Evolutionary conservation across 2,888 invertebrate genomes (phyloP).

Genomic region (Watsonalla binaria): DNA sequence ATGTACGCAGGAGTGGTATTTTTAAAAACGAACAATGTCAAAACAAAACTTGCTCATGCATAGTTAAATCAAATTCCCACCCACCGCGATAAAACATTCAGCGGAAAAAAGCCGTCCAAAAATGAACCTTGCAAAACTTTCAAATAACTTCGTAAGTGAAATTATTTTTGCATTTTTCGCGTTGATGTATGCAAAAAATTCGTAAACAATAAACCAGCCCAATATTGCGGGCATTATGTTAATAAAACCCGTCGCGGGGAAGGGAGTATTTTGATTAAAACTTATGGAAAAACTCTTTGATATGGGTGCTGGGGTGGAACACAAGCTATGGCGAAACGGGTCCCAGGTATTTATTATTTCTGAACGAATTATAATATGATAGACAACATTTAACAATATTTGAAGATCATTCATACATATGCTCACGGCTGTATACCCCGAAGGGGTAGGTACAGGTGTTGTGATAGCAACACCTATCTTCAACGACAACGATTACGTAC

Average conservation of each 20-base stretch:
- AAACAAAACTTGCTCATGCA: constrained; percentile 3
- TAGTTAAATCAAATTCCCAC: constrained; percentile 2
- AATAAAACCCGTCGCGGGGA: constrained; percentile 34
- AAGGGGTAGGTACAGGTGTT: too few relatives aligned
- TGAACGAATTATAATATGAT: too few relatives aligned
- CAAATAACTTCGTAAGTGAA: constrained; percentile 5
- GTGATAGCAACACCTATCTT: too few relatives aligned
- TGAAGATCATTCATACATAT: too few relatives aligned
- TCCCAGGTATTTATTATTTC: constrained; percentile 7
- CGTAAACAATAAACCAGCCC: constrained; percentile 8
- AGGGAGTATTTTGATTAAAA: constrained; percentile 56
- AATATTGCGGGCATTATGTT: constrained; percentile 32
- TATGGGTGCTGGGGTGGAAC: constrained; percentile 10
- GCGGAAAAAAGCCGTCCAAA: neutral
- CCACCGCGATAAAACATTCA: constrained; percentile 1
- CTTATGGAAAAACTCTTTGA: constrained; percentile 45
- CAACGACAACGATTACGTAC: too few relatives aligned
- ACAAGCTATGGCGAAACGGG: constrained; percentile 13
- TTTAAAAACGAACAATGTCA: neutral
- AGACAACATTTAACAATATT: too few relatives aligned
- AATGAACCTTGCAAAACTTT: neutral
- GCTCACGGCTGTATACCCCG: too few relatives aligned
- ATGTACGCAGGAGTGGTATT: too few relatives aligned
- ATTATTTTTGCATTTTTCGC: constrained; percentile 2
- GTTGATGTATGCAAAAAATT: constrained; percentile 4